Base-by-base conservation (phyloP, 2,113 vertebrate species). In the Caracal caracal region DNA sequence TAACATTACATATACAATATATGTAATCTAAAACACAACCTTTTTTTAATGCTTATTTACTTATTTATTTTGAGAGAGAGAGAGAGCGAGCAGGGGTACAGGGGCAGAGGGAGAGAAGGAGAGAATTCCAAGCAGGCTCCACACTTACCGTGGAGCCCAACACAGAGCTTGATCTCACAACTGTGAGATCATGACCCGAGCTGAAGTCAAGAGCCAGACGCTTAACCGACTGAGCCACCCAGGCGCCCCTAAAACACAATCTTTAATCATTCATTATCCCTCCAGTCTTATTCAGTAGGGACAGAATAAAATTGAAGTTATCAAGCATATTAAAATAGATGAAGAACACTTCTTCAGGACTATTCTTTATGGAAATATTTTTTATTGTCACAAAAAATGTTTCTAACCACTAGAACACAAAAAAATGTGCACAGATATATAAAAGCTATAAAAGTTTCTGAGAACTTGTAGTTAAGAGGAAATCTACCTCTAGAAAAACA, bases 351-450 rank as follows among this genome's bases (percentile, higher is more conserved):
- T 90, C 90, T 59, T 88, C 2, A 63, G 87, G 78, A 93, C 6
- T 3, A 68, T 30, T 96, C 3, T 83, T 93, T 80, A 30, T 37
- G 3, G 24, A 94, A 97, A 95, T 63, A 61, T 1, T 84, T 56
- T 80, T 80, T 53, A 80, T 65, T 96, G 13, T 37, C 7, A 12
- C 56, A 98, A 96, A 92, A 92, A 96, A 49, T 76, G 10, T 81
- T 96, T 96, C 93, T 66, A 97, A 76, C 92, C 33, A 22, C 22
- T 98, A 70, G 76, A 89, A 51, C 30, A 95, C 92, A 84, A 35
- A 90, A 97, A 95, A 97, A 95, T 0, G 1, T 78, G 65, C 2
- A 87, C 24, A 96, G 28, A 84, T 56, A 51, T 87, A 75, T 53
- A 94, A 97, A 97, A 79, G 0, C 33, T 75, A 73, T 49, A 20